Evolutionary conservation across 1,140 invertebrate genomes (phyloP).

Genomic region (Drosophila equinoxialis): DNA sequence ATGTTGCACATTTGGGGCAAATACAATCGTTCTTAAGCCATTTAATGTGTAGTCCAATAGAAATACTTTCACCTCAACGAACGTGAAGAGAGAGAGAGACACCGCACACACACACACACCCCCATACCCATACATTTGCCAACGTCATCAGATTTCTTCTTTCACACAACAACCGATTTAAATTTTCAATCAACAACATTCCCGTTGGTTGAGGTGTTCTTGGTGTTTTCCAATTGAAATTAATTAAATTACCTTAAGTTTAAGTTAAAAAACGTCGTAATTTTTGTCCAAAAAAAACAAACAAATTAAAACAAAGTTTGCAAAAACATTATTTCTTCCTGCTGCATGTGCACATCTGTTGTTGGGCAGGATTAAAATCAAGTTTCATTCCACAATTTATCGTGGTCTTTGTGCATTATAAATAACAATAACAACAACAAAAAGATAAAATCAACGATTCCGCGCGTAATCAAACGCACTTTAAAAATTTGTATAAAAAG

Average conservation of each 20-base stretch:
- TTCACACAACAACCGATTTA: constrained; percentile 32
- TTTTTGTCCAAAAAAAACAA: constrained; percentile 32
- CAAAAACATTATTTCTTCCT: constrained; percentile 36
- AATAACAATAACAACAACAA: background rate
- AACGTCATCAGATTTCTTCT: constrained; percentile 74
- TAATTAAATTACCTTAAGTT: constrained; percentile 72
- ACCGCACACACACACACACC: background rate
- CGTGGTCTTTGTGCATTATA: constrained; percentile 63
- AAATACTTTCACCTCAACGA: constrained; percentile 77
- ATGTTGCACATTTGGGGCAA: constrained; percentile 99
- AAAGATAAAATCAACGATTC: constrained; percentile 27
- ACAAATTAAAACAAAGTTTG: constrained; percentile 43
- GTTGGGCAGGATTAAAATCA: constrained; percentile 31
- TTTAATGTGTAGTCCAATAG: constrained; percentile 58
- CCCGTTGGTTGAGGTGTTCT: constrained; percentile 66
- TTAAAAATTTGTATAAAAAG: constrained; percentile 62
- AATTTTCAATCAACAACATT: constrained; percentile 48
- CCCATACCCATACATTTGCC: constrained; percentile 41
- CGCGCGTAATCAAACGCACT: constrained; percentile 44
- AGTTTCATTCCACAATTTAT: constrained; percentile 75
- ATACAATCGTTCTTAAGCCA: constrained; percentile 94
- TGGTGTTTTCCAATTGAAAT: constrained; percentile 78
- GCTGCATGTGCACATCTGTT: constrained; percentile 13
- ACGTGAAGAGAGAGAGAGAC: constrained; percentile 32
- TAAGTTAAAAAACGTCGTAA: constrained; percentile 63